These are phyloP conservation scores for Sitophilus oryzae DNA, from an alignment of 1,140 invertebrate genomes.

Conservation along the genomic window DNA sequence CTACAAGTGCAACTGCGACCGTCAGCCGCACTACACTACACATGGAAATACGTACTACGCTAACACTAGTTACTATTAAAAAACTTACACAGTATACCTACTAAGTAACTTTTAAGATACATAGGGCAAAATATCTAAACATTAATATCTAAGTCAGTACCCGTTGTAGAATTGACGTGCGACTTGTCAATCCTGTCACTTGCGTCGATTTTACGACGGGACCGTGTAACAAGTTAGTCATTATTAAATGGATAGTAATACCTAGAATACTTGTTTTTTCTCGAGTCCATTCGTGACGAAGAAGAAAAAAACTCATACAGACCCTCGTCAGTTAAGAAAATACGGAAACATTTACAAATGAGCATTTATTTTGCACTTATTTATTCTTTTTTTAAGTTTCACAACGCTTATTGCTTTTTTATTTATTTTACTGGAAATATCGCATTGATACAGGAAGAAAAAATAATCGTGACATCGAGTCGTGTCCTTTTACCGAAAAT, in stretches of 20 bases:
- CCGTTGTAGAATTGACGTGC: background rate
- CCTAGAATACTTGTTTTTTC: constrained; percentile 29
- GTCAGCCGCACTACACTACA: constrained; percentile 42
- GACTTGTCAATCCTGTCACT: background rate
- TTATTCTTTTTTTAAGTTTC: constrained; percentile 24
- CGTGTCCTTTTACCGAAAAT: background rate
- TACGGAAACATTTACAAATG: constrained; percentile 10
- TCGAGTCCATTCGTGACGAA: constrained; percentile 26
- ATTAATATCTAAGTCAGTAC: constrained; percentile 29
- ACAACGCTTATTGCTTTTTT: constrained; percentile 43
- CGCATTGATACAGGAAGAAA: background rate
- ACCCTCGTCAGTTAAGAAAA: constrained; percentile 4
- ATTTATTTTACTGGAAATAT: background rate
- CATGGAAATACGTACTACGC: constrained; percentile 46
- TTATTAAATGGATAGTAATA: constrained; percentile 10
- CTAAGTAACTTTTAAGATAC: constrained; percentile 41
- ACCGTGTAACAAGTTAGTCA: constrained; percentile 19
- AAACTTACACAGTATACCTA: constrained; percentile 39
- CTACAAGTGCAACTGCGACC: constrained; percentile 45
- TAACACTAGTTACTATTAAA: constrained; percentile 40
- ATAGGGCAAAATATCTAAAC: constrained; percentile 40
- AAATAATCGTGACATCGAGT: background rate
- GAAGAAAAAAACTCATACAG: background rate
- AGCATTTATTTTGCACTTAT: constrained; percentile 35
- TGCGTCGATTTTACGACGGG: background rate